These are phyloP conservation scores for Agriotes lineatus DNA, from an alignment of 2,888 invertebrate genomes.

Conservation along the genomic window DNA sequence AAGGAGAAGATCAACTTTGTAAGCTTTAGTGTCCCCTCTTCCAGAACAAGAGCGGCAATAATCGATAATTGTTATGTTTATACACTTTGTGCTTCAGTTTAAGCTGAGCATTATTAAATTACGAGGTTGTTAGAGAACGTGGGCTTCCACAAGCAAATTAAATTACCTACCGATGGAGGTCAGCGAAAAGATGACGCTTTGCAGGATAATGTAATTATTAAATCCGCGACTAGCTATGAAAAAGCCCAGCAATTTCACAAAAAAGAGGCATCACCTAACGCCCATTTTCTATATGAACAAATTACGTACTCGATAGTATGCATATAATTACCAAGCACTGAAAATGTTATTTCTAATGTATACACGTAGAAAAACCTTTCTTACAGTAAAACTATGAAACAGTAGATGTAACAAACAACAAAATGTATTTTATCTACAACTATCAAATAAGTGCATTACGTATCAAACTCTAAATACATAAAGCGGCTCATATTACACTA, in stretches of 20 bases:
- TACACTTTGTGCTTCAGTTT: constrained; percentile 28
- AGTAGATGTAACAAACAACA: too few relatives aligned
- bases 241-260: constrained; percentile 4
- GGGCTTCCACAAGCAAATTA: constrained; percentile 47
- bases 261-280: not conserved
- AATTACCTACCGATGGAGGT: constrained; percentile 39
- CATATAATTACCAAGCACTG: too few relatives aligned
- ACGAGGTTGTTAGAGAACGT: constrained; percentile 45
- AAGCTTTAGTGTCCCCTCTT: not conserved
- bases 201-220: constrained; percentile 18
- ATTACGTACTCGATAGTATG: too few relatives aligned
- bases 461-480: too few relatives aligned
- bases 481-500: too few relatives aligned
- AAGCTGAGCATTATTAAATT: constrained; percentile 48
- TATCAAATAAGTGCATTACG: too few relatives aligned
- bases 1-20: not conserved
- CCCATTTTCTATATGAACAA: too few relatives aligned
- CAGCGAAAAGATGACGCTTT: constrained; percentile 28
- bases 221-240: not conserved
- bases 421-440: too few relatives aligned
- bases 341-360: too few relatives aligned
- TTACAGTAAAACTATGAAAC: too few relatives aligned
- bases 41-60: not conserved
- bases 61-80: constrained; percentile 29
- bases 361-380: too few relatives aligned